These are phyloP conservation scores for Drosophila mimica DNA, from an alignment of 2,888 invertebrate genomes.

Conservation along the genomic window DNA sequence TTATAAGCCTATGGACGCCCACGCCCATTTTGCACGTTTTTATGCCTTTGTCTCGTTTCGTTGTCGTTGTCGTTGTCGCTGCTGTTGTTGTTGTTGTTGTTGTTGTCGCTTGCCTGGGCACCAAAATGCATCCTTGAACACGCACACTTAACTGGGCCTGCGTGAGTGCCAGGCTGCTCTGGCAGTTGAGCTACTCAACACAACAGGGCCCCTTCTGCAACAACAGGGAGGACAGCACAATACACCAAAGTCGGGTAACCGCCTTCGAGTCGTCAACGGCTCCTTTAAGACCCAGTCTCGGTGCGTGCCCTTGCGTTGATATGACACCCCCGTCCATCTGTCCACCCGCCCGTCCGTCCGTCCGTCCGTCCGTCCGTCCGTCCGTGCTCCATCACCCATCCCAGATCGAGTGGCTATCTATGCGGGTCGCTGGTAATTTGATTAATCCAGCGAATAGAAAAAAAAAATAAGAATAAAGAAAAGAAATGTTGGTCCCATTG, in stretches of 20 bases:
- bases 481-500: conserved; percentile 37
- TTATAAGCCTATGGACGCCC: conserved; percentile 72
- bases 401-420: conserved; percentile 54
- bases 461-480: not conserved
- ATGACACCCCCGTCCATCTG: conserved; percentile 11
- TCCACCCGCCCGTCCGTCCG: no score
- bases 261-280: conserved; percentile 36
- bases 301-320: conserved; percentile 80
- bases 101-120: conserved; percentile 75
- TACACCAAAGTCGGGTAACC: conserved; percentile 47
- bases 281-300: conserved; percentile 42
- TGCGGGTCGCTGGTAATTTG: conserved; percentile 73
- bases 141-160: conserved; percentile 81
- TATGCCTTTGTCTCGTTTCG: conserved; percentile 79
- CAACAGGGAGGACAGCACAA: conserved; percentile 26
- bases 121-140: conserved; percentile 79
- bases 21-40: conserved; percentile 78
- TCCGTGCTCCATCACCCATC: not conserved
- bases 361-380: conserved; percentile 8
- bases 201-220: conserved; percentile 2
- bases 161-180: conserved; percentile 74
- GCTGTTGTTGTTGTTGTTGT: conserved; percentile 33
- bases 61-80: conserved; percentile 41
- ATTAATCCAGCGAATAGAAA: conserved; percentile 65
- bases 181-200: conserved; percentile 65